Evolutionary conservation across 1,140 invertebrate genomes (phyloP), one percentile per base, ranked within the genome.

Genomic region (Goniozus legneri): DNA sequence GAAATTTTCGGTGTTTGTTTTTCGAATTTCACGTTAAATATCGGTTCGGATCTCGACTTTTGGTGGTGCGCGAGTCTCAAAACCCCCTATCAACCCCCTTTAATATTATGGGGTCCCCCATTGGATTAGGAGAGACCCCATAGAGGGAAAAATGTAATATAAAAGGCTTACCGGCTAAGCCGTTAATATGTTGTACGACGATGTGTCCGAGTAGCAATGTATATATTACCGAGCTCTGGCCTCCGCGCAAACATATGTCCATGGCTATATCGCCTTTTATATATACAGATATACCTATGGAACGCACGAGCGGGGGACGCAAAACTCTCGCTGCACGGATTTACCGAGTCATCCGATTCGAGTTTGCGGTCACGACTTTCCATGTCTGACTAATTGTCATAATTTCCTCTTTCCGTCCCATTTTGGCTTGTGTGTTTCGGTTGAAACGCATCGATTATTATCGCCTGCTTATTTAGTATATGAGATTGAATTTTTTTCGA

Each of bases 81-180:
- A 27, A 4, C 24, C 24, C 24, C 10, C 24, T 27, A 6, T 6
- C 24, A 10, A 10, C 21, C 48, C 50, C 53, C 47, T 27, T 6
- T 50, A 20, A 34, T 51, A 52, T 60, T 56, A 56, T 43, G 51
- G 36, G 59, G 24, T 52, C 55, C 65, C 62, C 67, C 64, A 62
- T 68, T 66, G 72, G 72, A 75, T 74, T 75, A 74, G 62, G 44
- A 69, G 68, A 73, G 68, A 73, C 72, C 71, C 71, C 71, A 72
- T 73, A 72, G 65, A 73, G 71, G 72, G 74, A 75, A 76, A 76
- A 76, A 76, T 75, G 72, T 76, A 76, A 76, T 76, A 76, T 76
- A 76, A 76, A 76, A 71, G 74, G 72, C 71, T 76, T 76, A 76
- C 67, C 60, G 65, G 52, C 65, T 76, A 74, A 76, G 74, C 71